A percentile compares a stretch with the other conserved stretches of the same genome.
These are phyloP conservation scores for Zaprionus vittiger DNA, from an alignment of 1,140 invertebrate species.

Conservation along the genomic window DNA sequence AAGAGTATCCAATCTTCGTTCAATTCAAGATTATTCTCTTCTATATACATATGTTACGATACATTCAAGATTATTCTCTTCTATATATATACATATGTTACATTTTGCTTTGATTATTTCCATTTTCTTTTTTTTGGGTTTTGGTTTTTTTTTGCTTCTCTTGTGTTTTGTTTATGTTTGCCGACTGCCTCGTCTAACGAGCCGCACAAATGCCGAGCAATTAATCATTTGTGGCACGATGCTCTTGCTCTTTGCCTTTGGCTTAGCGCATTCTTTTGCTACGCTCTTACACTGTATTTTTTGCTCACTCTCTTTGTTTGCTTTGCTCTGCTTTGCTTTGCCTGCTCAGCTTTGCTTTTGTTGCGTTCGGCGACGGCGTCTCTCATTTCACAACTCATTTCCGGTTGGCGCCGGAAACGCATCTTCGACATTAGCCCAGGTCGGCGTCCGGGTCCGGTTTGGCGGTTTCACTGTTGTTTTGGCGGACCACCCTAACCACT, in stretches of 20 bases:
- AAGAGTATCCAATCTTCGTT: neutral
- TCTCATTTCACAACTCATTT: slow-evolving; percentile 60
- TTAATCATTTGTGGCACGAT: slow-evolving; percentile 49
- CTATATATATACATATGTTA: neutral
- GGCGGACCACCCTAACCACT: neutral
- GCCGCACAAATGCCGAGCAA: slow-evolving; percentile 56
- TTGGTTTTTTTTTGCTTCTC: slow-evolving; percentile 1
- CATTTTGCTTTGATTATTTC: slow-evolving; percentile 9
- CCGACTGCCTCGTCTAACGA: slow-evolving; percentile 44
- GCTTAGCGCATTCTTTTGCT: slow-evolving; percentile 11
- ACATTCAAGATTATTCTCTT: neutral
- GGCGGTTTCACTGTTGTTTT: neutral
- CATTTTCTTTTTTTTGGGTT: neutral
- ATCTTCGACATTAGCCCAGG: slow-evolving; percentile 55
- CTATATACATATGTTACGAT: neutral
- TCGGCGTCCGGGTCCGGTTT: slow-evolving; percentile 31
- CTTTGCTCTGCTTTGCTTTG: slow-evolving; percentile 14
- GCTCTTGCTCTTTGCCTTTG: slow-evolving; percentile 12
- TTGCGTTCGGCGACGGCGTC: neutral
- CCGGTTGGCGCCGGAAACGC: slow-evolving; percentile 57
- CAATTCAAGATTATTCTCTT: neutral
- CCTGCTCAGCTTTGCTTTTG: slow-evolving; percentile 2
- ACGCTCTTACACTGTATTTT: neutral
- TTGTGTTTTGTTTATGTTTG: slow-evolving; percentile 41
- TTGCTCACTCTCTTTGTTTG: slow-evolving; percentile 12